Evolutionary conservation across 1,140 invertebrate species (phyloP).

Genomic region (Solenopsis fugax): DNA sequence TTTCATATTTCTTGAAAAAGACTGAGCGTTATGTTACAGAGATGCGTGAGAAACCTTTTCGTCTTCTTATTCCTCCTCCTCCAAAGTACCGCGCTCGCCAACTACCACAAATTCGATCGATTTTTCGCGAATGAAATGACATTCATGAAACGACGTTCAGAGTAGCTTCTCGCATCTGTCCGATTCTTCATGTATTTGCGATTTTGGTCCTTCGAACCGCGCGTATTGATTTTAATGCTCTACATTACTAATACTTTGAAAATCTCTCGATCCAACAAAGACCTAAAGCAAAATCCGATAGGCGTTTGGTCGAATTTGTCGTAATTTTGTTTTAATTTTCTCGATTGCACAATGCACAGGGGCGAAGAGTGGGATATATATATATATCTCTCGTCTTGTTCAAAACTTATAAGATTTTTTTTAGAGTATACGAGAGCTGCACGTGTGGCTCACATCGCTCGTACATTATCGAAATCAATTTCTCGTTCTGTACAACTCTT

Average conservation of each 20-base stretch:
- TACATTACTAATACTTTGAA: neutral
- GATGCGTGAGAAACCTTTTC: neutral
- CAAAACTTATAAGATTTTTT: conserved; percentile 57
- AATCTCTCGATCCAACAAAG: conserved; percentile 25
- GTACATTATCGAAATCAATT: conserved; percentile 42
- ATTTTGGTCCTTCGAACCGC: neutral
- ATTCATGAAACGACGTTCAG: neutral
- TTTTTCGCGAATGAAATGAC: conserved; percentile 14
- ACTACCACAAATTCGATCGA: neutral
- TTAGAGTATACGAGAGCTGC: conserved; percentile 13
- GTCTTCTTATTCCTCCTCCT: neutral
- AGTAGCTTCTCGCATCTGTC: neutral
- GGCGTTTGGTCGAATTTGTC: neutral
- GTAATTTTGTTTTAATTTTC: conserved; percentile 10
- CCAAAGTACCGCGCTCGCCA: neutral
- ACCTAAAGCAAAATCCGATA: neutral
- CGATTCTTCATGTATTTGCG: neutral
- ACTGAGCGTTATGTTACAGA: conserved; percentile 23
- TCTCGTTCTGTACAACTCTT: conserved; percentile 34
- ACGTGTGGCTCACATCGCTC: conserved; percentile 33
- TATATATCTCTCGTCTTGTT: conserved; percentile 41
- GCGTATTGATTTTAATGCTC: conserved; percentile 26
- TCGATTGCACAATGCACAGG: neutral
- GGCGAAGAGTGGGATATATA: neutral
- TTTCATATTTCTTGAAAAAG: conserved; percentile 57